Conservation (phyloP, 2,797 vertebrate genomes). For the Limosa lapponica region DNA sequence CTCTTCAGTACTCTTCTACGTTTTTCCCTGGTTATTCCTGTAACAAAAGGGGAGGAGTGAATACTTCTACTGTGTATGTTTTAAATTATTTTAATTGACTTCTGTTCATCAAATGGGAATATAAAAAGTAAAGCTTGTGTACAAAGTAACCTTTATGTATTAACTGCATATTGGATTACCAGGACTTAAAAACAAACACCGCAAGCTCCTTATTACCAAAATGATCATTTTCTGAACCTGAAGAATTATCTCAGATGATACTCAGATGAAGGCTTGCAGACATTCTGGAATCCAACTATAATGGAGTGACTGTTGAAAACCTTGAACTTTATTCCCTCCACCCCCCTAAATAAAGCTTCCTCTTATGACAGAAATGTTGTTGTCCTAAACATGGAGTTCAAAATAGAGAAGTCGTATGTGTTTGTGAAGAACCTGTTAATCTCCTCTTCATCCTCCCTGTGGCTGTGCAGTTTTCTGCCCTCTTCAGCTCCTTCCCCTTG, state of each 20-base stretch:
- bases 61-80: background rate
- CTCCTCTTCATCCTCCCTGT: background rate
- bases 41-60: background rate
- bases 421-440: background rate
- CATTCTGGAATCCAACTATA: background rate
- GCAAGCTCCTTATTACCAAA: background rate
- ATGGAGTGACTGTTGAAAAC: background rate
- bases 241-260: background rate
- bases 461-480: background rate
- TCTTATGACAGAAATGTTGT: background rate
- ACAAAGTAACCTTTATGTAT: background rate
- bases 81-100: background rate
- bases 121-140: background rate
- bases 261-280: background rate
- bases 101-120: background rate
- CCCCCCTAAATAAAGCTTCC: background rate
- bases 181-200: background rate
- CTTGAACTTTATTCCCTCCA: background rate
- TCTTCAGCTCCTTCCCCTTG: background rate
- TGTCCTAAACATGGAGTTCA: background rate
- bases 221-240: background rate
- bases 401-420: background rate
- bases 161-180: background rate
- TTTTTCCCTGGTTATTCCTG: background rate
- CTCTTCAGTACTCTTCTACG: background rate